phyloP scores from a whole-genome alignment of 1,140 invertebrate species.

The Microplitis demolitor region DNA sequence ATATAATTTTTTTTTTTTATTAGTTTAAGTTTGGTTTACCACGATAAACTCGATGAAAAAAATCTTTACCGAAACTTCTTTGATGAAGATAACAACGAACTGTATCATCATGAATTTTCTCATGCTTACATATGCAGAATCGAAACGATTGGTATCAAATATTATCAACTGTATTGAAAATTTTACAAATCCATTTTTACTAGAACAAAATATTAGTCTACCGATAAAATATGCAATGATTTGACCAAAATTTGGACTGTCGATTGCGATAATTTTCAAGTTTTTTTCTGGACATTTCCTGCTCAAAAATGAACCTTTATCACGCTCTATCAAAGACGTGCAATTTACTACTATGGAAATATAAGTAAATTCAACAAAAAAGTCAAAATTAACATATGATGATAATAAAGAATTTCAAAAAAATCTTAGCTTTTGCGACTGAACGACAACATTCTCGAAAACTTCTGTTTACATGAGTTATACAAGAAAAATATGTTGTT shows the following conservation, averaged over 20 bases:
- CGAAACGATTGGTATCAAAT: too few species aligned
- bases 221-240: background rate
- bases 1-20: too few species aligned
- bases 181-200: background rate
- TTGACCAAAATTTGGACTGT: background rate
- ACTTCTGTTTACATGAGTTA: too few species aligned
- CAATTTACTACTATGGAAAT: too few species aligned
- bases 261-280: background rate
- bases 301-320: background rate
- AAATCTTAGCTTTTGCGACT: too few species aligned
- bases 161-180: background rate
- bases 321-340: background rate
- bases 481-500: too few species aligned
- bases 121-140: too few species aligned
- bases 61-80: background rate
- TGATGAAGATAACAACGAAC: background rate
- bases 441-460: too few species aligned
- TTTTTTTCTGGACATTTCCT: background rate
- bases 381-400: too few species aligned
- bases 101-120: background rate
- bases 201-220: background rate
- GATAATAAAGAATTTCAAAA: too few species aligned
- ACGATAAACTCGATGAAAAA: background rate
- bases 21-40: background rate
- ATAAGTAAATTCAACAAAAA: too few species aligned